Evolutionary conservation across 2,797 vertebrate species (phyloP).

Genomic region (Halcyon leucocephala): DNA sequence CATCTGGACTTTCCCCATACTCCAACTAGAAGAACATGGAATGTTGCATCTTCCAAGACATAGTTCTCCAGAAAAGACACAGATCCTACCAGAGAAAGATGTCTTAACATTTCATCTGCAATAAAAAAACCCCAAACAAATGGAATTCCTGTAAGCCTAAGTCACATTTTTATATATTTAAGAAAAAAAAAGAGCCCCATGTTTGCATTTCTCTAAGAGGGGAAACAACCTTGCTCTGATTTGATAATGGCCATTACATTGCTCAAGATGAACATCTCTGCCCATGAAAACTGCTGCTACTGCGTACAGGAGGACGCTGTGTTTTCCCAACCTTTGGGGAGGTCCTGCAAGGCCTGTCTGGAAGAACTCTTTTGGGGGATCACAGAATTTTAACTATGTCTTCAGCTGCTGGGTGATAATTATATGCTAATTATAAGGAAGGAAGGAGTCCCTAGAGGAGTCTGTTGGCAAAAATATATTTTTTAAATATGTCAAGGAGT

Average conservation of each 20-base stretch:
- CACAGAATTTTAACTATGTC: slow-evolving; percentile 59
- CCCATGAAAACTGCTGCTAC: not conserved
- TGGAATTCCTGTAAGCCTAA: not conserved
- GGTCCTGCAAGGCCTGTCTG: not conserved
- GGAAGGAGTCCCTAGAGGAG: not conserved
- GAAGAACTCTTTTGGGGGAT: slow-evolving; percentile 2
- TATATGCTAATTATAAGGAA: slow-evolving; percentile 68
- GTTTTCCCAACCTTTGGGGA: not conserved
- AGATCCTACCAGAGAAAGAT: not conserved
- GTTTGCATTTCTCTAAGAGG: not conserved
- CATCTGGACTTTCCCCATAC: not conserved
- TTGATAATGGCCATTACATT: not conserved
- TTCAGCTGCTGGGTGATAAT: slow-evolving; percentile 56
- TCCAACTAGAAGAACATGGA: not conserved
- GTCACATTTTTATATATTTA: not conserved
- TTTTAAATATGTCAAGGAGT: slow-evolving; percentile 65
- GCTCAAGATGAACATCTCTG: not conserved
- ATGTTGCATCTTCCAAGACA: not conserved
- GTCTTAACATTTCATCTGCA: not conserved
- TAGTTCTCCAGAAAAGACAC: not conserved
- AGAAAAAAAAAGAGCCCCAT: too few relatives aligned
- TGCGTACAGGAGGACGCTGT: not conserved
- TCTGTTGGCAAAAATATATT: slow-evolving; percentile 59
- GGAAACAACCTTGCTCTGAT: not conserved
- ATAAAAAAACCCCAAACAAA: not conserved